These are phyloP conservation scores for Aricia agestis DNA, from an alignment of 1,140 invertebrate genomes.

Conservation along the genomic window DNA sequence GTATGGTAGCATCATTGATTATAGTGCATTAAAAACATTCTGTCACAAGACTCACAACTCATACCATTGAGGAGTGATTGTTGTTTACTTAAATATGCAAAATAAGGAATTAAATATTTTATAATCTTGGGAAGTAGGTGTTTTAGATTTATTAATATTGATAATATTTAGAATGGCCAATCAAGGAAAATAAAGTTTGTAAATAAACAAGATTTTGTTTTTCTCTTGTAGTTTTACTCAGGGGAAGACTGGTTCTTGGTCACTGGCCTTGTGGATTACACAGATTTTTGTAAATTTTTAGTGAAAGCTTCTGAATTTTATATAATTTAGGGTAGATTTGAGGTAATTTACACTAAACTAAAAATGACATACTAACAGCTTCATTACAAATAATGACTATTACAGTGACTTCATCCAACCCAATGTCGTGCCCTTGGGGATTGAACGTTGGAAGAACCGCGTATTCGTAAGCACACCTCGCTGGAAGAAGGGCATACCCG, in stretches of 20 bases:
- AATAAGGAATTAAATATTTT: neutral
- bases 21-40: neutral
- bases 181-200: neutral
- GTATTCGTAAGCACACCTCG: conserved; percentile 84
- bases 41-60: conserved; percentile 19
- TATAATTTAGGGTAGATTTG: too few species aligned
- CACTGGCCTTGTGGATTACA: too few species aligned
- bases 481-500: conserved; percentile 89
- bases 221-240: neutral
- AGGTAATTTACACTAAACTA: too few species aligned
- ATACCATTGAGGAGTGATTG: conserved; percentile 11
- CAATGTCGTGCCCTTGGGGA: conserved; percentile 84
- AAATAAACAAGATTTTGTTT: neutral
- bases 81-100: neutral
- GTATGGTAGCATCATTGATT: neutral
- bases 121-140: neutral
- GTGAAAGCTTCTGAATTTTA: too few species aligned
- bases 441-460: conserved; percentile 81
- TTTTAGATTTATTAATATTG: neutral
- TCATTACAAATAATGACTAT: conserved; percentile 16
- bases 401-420: conserved; percentile 80
- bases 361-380: too few species aligned
- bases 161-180: neutral
- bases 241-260: neutral
- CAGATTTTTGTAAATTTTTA: too few species aligned